These are phyloP conservation scores for Eonycteris spelaea DNA, from an alignment of 2,113 vertebrate species.

Conservation along the genomic window DNA sequence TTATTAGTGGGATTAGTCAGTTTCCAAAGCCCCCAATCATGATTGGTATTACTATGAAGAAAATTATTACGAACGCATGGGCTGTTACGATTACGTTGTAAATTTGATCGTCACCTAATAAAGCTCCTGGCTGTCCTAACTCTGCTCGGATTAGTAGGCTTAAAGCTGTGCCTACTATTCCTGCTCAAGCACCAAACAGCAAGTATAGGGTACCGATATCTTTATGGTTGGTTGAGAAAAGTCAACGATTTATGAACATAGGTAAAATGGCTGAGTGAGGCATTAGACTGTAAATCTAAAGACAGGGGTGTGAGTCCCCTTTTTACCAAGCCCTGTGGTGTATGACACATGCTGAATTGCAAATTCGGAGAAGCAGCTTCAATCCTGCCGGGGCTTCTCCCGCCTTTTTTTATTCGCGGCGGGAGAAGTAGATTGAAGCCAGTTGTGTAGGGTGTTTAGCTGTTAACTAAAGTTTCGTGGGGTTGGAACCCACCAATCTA, in stretches of 20 bases:
- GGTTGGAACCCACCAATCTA: too few species aligned
- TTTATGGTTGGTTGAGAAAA: background rate
- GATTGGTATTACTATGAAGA: background rate
- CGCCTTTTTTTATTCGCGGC: too few species aligned
- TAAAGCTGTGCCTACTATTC: background rate
- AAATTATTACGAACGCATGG: background rate
- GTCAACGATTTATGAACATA: background rate
- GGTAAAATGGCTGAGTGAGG: background rate
- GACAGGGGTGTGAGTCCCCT: background rate
- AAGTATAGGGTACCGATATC: background rate
- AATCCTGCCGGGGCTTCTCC: background rate
- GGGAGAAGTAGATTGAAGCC: too few species aligned
- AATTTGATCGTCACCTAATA: accelerated
- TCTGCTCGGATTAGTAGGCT: too few species aligned
- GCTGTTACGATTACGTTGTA: accelerated
- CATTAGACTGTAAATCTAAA: background rate
- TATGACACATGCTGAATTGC: background rate
- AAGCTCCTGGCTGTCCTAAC: too few species aligned
- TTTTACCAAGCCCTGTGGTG: background rate
- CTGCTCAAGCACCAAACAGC: background rate
- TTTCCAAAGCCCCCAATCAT: background rate
- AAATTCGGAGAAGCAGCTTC: background rate
- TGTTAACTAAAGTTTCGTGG: too few species aligned
- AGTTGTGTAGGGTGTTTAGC: too few species aligned
- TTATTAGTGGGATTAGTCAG: background rate